Evolutionary conservation across 37 sponge, comb jelly and placozoan genomes (phyloP).

Genomic region (Beroe ovata): DNA sequence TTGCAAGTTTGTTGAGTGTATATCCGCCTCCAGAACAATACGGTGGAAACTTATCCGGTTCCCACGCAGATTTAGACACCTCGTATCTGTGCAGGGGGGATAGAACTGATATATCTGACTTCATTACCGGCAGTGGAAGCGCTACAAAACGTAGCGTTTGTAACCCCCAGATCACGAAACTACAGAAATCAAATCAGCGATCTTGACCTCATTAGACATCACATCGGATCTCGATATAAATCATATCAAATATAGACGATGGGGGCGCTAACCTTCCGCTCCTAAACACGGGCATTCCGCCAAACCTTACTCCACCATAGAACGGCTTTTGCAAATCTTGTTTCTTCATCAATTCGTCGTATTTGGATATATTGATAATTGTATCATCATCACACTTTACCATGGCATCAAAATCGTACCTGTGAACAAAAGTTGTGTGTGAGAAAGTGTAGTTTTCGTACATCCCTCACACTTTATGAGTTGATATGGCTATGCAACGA

Average conservation of each 20-base stretch:
- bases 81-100: constrained; percentile 14
- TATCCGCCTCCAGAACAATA: constrained; percentile 60
- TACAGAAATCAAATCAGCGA: too few relatives aligned
- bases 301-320: constrained; percentile 55
- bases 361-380: constrained; percentile 38
- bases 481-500: too few relatives aligned
- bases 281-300: constrained; percentile 61
- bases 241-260: too few relatives aligned
- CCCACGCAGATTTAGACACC: constrained; percentile 14
- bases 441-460: too few relatives aligned
- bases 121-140: too few relatives aligned
- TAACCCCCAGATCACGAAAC: too few relatives aligned
- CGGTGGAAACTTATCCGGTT: constrained; percentile 30
- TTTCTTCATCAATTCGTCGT: constrained; percentile 38
- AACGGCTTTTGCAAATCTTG: constrained; percentile 16
- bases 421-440: too few relatives aligned
- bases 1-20: constrained; percentile 34
- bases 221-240: too few relatives aligned
- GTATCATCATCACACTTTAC: constrained; percentile 66
- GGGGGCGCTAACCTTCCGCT: constrained; percentile 41
- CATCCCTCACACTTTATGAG: too few relatives aligned
- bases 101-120: too few relatives aligned
- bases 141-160: too few relatives aligned
- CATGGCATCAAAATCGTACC: constrained; percentile 57
- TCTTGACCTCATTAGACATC: too few relatives aligned